A percentile compares a stretch with the other conserved stretches of the same genome.
These are phyloP conservation scores for Syrrhaptes paradoxus DNA, from an alignment of 2,113 vertebrate species.

Conservation along the genomic window DNA sequence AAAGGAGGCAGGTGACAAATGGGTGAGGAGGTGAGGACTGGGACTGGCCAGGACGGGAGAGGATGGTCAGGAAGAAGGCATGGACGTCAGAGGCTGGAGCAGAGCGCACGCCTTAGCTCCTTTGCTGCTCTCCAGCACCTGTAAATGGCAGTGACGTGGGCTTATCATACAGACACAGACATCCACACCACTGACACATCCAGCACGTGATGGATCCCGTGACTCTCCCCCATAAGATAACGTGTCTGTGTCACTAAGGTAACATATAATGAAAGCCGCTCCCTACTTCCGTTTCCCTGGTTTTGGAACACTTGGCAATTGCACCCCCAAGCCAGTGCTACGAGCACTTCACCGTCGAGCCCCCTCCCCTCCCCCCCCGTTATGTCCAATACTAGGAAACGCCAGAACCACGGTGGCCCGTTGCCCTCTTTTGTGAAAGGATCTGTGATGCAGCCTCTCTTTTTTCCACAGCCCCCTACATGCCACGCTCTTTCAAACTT, in stretches of 20 bases:
- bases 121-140: not conserved
- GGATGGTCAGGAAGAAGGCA: too few species aligned
- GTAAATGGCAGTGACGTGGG: accelerated
- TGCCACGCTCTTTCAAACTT: too few species aligned
- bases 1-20: not conserved
- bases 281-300: not conserved
- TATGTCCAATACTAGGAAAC: not conserved
- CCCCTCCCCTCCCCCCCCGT: too few species aligned
- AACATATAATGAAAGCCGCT: not conserved
- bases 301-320: not conserved
- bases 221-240: not conserved
- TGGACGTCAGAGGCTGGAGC: not conserved
- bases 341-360: not conserved
- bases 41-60: not conserved
- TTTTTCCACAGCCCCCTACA: not conserved
- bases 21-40: not conserved
- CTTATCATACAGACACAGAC: not conserved
- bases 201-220: not conserved
- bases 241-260: not conserved
- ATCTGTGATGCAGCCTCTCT: accelerated
- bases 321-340: not conserved
- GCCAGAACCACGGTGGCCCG: not conserved
- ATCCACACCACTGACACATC: not conserved
- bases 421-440: not conserved
- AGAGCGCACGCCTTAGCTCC: accelerated